phyloP scores from a whole-genome alignment of 2,113 vertebrate genomes.

The Corythoichthys haematopterus region DNA sequence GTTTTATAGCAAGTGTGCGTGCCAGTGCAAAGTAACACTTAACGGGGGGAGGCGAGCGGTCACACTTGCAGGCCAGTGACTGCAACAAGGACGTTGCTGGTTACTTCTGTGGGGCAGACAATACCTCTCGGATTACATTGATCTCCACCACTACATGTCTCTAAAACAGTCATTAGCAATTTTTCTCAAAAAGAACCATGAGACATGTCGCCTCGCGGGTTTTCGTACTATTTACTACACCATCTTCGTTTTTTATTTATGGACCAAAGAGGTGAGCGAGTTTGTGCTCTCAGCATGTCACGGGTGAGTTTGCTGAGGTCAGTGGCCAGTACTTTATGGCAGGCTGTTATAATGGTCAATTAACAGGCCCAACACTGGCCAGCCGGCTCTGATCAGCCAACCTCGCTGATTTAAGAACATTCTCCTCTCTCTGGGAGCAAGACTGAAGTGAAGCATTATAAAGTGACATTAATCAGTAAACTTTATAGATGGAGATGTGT shows the following conservation, averaged over 20 bases:
- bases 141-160: constrained; percentile 45
- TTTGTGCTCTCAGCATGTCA: constrained; percentile 13
- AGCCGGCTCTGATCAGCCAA: constrained; percentile 49
- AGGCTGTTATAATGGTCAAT: constrained; percentile 65
- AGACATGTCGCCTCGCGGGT: constrained; percentile 19
- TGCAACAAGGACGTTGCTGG: constrained; percentile 52
- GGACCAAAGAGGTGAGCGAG: constrained; percentile 9
- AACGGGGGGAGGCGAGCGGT: constrained; percentile 7
- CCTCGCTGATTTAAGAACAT: constrained; percentile 60
- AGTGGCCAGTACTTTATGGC: constrained; percentile 59
- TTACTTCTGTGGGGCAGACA: constrained; percentile 46
- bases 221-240: neutral
- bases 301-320: constrained; percentile 50
- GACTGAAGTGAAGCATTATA: constrained; percentile 31
- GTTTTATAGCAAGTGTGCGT: constrained; percentile 31
- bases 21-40: constrained; percentile 22
- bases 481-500: constrained; percentile 42
- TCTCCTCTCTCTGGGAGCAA: constrained; percentile 58
- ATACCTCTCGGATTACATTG: constrained; percentile 40
- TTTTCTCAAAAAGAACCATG: constrained; percentile 27
- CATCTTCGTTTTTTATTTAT: neutral
- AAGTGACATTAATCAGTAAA: constrained; percentile 39
- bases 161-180: constrained; percentile 40
- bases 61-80: constrained; percentile 22
- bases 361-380: constrained; percentile 59